Conservation (phyloP, 2,888 invertebrate species). For the Pammene fasciana region DNA sequence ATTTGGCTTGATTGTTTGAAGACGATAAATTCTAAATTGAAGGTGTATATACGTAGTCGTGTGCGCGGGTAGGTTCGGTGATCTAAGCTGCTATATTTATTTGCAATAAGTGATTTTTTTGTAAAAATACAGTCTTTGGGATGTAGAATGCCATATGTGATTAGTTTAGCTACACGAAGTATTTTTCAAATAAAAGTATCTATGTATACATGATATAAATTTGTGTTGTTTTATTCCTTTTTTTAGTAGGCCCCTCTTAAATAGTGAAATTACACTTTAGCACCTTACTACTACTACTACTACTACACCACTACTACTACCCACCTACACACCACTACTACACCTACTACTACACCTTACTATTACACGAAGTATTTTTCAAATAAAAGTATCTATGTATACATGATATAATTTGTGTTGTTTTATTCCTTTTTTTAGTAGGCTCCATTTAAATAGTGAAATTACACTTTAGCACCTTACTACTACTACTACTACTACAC, state of each 20-base stretch:
- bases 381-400: slow-evolving; percentile 72
- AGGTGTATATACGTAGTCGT: slow-evolving; percentile 50
- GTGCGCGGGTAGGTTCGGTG: slow-evolving; percentile 46
- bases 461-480: no score
- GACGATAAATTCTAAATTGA: slow-evolving; percentile 48
- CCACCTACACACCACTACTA: no score
- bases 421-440: slow-evolving; percentile 52
- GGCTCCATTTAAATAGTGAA: no score
- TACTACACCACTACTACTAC: no score
- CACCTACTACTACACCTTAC: no score
- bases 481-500: no score
- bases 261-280: no score
- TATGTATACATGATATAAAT: slow-evolving; percentile 62
- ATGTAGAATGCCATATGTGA: slow-evolving; percentile 71
- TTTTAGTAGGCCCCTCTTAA: not conserved
- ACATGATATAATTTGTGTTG: slow-evolving; percentile 53
- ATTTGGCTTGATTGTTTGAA: slow-evolving; percentile 46
- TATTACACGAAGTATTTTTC: no score
- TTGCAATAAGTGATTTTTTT: slow-evolving; percentile 56
- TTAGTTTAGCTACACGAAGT: slow-evolving; percentile 70
- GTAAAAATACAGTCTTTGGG: slow-evolving; percentile 58
- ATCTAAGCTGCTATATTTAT: slow-evolving; percentile 54
- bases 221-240: slow-evolving; percentile 54
- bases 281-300: no score
- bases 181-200: slow-evolving; percentile 74